Evolutionary conservation across 2,797 vertebrate species (phyloP).

Genomic region (Cheirogaleus major): DNA sequence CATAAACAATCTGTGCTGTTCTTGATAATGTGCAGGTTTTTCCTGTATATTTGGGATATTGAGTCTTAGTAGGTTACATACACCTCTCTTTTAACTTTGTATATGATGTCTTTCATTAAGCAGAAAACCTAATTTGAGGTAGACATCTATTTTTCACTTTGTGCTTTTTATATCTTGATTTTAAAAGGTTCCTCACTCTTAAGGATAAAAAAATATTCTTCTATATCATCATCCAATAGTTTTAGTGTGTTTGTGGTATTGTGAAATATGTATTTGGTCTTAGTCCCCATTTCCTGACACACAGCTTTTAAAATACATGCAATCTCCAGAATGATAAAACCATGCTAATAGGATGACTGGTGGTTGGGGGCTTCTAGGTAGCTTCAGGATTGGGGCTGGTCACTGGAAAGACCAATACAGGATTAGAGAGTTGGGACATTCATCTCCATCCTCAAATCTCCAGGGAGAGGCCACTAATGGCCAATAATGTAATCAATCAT

Average conservation of each 20-base stretch:
- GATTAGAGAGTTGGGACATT: too few species aligned
- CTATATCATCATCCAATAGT: background rate
- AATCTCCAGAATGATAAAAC: too few species aligned
- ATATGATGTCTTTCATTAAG: background rate
- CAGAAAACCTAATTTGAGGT: background rate
- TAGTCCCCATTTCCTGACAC: too few species aligned
- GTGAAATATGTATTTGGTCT: too few species aligned
- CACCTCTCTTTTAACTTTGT: background rate
- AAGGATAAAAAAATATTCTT: background rate
- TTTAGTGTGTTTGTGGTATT: background rate
- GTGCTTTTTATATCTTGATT: background rate
- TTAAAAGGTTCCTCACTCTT: background rate
- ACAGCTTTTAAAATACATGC: too few species aligned
- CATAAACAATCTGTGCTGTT: background rate
- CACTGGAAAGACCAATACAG: too few species aligned
- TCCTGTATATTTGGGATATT: background rate
- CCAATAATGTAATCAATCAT: too few species aligned
- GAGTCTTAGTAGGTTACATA: background rate
- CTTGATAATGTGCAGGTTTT: background rate
- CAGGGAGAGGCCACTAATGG: too few species aligned
- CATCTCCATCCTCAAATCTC: too few species aligned
- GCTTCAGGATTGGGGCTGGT: too few species aligned
- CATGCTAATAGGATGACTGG: too few species aligned
- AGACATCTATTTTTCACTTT: background rate
- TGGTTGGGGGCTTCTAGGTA: too few species aligned